phyloP scores from a whole-genome alignment of 2,113 vertebrate species.

The Macaca nemestrina region DNA sequence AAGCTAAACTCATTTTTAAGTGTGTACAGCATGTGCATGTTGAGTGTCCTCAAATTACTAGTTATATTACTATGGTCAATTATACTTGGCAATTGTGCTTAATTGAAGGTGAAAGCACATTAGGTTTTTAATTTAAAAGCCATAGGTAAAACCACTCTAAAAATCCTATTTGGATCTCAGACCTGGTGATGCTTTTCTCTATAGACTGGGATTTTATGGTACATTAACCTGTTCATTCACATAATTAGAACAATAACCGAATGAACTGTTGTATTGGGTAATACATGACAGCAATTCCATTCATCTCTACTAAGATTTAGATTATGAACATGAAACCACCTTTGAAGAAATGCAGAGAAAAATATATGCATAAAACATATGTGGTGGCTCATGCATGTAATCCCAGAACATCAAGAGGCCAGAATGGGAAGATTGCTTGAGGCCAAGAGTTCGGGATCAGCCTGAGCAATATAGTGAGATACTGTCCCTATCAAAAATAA shows the following conservation, averaged over 20 bases:
- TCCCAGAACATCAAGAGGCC: background rate
- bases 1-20: slow-evolving; percentile 1
- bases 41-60: slow-evolving; percentile 41
- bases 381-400: background rate
- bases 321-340: background rate
- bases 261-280: background rate
- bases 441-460: background rate
- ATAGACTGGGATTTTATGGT: background rate
- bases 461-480: background rate
- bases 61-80: slow-evolving; percentile 51
- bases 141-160: slow-evolving; percentile 17
- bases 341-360: background rate
- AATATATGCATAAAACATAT: background rate
- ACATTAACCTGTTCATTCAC: slow-evolving; percentile 43
- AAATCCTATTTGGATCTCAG: slow-evolving; percentile 28
- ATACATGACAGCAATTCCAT: background rate
- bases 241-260: slow-evolving; percentile 43
- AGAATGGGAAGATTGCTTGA: background rate
- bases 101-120: slow-evolving; percentile 37
- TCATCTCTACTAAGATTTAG: background rate
- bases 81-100: slow-evolving; percentile 44
- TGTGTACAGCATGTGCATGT: background rate
- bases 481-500: background rate
- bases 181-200: background rate
- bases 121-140: slow-evolving; percentile 54